Conservation (phyloP, 2,888 invertebrate species). For the Catocala sponsa region DNA sequence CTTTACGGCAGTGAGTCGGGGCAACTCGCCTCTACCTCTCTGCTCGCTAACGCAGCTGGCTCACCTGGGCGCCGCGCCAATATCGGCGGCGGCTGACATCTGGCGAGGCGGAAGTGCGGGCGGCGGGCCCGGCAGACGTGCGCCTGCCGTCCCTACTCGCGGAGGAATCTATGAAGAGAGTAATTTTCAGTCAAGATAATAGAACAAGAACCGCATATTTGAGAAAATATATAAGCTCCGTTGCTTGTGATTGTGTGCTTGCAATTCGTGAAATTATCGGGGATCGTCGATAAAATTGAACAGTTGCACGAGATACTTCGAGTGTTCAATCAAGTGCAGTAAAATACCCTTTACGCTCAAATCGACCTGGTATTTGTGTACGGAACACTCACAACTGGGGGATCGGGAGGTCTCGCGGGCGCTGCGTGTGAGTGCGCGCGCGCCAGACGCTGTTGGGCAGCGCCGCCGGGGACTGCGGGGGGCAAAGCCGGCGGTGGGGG, state of each 20-base stretch:
- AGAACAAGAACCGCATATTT: too few species aligned
- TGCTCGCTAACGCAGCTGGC: constrained; percentile 28
- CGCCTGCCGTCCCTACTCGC: constrained; percentile 53
- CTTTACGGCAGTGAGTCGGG: constrained; percentile 22
- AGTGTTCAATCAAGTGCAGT: too few species aligned
- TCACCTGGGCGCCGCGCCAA: constrained; percentile 74
- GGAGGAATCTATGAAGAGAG: constrained; percentile 69
- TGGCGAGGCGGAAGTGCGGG: constrained; percentile 88
- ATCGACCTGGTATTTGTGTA: neutral
- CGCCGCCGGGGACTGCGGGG: constrained; percentile 51
- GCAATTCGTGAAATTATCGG: too few species aligned
- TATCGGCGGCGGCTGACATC: constrained; percentile 81
- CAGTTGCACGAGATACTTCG: too few species aligned
- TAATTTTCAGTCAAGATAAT: neutral
- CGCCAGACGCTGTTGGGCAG: constrained; percentile 62
- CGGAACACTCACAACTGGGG: constrained; percentile 63
- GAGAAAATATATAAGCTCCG: too few species aligned
- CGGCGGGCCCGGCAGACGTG: constrained; percentile 64
- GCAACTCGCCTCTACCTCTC: constrained; percentile 18
- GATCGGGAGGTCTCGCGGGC: constrained; percentile 66
- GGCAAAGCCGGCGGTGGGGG: constrained; percentile 62
- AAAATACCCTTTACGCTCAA: too few species aligned
- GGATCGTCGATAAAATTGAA: too few species aligned
- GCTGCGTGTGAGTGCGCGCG: constrained; percentile 74
- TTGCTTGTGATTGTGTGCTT: too few species aligned